Conservation (phyloP, 2,113 vertebrate species). For the Chloebia gouldiae region DNA sequence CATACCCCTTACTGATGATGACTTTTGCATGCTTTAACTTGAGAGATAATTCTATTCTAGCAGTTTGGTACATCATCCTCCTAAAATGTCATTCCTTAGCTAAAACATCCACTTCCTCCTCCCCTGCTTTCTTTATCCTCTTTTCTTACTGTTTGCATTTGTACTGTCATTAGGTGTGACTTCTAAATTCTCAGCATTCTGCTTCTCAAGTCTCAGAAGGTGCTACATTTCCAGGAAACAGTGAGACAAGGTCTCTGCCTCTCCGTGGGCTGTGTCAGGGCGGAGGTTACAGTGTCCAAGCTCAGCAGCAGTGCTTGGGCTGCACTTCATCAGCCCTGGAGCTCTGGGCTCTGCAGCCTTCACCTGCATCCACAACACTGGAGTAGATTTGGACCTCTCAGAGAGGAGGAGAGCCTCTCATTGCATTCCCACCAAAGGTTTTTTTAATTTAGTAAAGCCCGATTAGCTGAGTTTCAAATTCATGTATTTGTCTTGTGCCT, state of each 20-base stretch:
- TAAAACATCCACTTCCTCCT: not conserved
- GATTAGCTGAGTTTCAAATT: not conserved
- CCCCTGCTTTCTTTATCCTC: not conserved
- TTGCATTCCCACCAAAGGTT: not conserved
- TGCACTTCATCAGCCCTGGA: not conserved
- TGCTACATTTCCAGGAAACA: not conserved
- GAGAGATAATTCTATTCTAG: not conserved
- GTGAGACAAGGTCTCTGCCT: not conserved
- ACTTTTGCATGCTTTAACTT: not conserved
- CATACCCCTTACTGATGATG: not conserved
- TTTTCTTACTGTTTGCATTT: not conserved
- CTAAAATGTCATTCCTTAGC: not conserved
- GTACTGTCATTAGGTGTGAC: not conserved
- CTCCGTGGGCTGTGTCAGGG: accelerated
- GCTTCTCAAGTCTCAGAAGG: not conserved
- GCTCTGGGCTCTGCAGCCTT: not conserved
- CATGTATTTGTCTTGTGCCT: not conserved
- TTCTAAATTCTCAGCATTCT: not conserved
- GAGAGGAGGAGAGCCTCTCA: not conserved
- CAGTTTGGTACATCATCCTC: not conserved
- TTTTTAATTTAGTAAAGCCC: not conserved
- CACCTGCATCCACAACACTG: accelerated
- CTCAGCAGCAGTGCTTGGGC: not conserved
- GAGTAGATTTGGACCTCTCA: not conserved
- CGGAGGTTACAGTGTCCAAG: not conserved